phyloP scores from a whole-genome alignment of 2,888 invertebrate species.

The Idaea aversata region DNA sequence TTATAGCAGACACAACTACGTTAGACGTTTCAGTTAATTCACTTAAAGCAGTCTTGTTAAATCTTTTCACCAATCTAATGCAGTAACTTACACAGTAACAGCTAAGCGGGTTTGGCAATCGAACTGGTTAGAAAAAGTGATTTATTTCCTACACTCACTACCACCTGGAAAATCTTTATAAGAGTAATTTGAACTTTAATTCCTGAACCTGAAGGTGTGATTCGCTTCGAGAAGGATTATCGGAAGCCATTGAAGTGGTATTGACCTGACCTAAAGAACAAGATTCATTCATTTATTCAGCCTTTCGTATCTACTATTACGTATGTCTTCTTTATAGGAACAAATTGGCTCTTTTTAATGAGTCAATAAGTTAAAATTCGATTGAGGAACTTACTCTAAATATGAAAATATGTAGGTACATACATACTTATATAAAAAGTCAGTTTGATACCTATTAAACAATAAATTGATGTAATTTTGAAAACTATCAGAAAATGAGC shows the following conservation, averaged over 20 bases:
- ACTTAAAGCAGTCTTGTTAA: neutral
- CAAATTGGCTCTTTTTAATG: neutral
- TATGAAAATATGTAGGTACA: neutral
- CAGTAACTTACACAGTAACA: constrained; percentile 9
- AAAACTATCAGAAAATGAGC: no score
- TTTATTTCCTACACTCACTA: constrained; percentile 17
- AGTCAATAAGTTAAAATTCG: neutral
- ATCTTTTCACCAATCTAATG: neutral
- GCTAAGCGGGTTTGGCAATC: constrained; percentile 18
- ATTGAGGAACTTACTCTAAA: neutral
- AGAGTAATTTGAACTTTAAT: constrained; percentile 7
- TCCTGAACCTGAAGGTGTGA: neutral
- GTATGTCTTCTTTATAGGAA: neutral
- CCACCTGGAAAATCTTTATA: neutral
- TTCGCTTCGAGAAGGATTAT: constrained; percentile 1
- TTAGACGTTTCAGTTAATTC: neutral
- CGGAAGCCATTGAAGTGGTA: constrained; percentile 15
- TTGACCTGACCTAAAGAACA: constrained; percentile 32
- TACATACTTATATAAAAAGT: no score
- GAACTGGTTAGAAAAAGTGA: constrained; percentile 22
- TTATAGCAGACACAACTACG: neutral
- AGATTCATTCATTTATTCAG: constrained; percentile 34
- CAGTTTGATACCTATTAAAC: no score
- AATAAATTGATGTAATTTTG: no score
- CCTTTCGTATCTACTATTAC: constrained; percentile 18